Percentiles rank a stretch among this genome's conserved stretches.
These are phyloP conservation scores for Verasper variegatus DNA, from an alignment of 2,113 vertebrate genomes.

Conservation along the genomic window DNA sequence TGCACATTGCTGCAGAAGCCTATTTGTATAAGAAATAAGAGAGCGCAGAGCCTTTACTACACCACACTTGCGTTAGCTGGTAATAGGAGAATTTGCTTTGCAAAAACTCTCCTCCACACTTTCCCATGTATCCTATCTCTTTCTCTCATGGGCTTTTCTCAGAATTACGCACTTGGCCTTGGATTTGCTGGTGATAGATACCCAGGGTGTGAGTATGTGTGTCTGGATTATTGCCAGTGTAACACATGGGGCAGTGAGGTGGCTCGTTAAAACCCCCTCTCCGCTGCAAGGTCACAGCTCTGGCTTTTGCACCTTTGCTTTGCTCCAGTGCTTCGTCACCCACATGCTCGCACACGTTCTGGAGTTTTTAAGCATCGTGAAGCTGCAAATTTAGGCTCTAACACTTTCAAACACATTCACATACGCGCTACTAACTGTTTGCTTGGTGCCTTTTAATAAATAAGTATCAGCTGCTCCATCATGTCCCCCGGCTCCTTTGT, in stretches of 20 bases:
- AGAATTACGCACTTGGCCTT: constrained; percentile 33
- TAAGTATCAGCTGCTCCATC: constrained; percentile 22
- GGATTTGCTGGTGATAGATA: constrained; percentile 20
- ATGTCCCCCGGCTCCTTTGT: background rate
- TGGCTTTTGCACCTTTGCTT: constrained; percentile 44
- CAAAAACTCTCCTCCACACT: constrained; percentile 26
- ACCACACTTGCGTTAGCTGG: background rate
- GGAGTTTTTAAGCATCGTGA: constrained; percentile 20
- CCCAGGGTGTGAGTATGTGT: constrained; percentile 1
- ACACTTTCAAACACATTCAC: constrained; percentile 3
- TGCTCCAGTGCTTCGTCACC: constrained; percentile 24
- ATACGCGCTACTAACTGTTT: background rate
- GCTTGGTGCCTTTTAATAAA: constrained; percentile 6
- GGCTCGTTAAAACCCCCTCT: constrained; percentile 57
- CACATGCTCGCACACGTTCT: background rate
- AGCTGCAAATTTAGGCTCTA: constrained; percentile 1
- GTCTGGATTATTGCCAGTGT: constrained; percentile 33
- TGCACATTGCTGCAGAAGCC: constrained; percentile 4
- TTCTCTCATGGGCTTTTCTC: constrained; percentile 30
- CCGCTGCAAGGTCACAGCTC: constrained; percentile 59
- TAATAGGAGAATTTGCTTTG: constrained; percentile 11
- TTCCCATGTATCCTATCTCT: constrained; percentile 7
- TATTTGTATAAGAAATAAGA: constrained; percentile 25
- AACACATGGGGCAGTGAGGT: constrained; percentile 41
- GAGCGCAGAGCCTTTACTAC: constrained; percentile 9